Conservation (phyloP, 2,113 vertebrate genomes). For the Menidia beryllina region DNA sequence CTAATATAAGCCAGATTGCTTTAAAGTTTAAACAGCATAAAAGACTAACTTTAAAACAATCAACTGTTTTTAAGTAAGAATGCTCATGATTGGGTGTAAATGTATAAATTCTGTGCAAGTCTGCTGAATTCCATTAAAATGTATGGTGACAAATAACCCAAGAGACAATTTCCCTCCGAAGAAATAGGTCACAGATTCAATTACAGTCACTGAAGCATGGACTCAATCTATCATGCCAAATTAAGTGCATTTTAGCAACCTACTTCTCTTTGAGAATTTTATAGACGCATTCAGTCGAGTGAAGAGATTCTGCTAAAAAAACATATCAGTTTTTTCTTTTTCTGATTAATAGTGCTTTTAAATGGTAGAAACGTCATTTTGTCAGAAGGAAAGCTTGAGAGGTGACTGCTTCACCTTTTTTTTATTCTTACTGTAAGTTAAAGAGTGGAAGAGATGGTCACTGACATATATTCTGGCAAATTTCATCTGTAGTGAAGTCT, state of each 20-base stretch:
- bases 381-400: slow-evolving; percentile 62
- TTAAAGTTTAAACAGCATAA: slow-evolving; percentile 27
- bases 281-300: slow-evolving; percentile 97
- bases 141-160: slow-evolving; percentile 96
- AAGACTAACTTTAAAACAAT: slow-evolving; percentile 75
- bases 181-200: slow-evolving; percentile 99
- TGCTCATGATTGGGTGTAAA: slow-evolving; percentile 91
- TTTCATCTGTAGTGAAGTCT: slow-evolving; percentile 28
- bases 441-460: slow-evolving; percentile 50
- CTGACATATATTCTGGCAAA: slow-evolving; percentile 32
- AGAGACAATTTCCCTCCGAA: slow-evolving; percentile 99
- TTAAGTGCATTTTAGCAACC: slow-evolving; percentile 99
- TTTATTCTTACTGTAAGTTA: slow-evolving; percentile 66
- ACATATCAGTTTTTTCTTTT: slow-evolving; percentile 72
- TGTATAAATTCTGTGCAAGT: slow-evolving; percentile 92
- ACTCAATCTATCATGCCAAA: slow-evolving; percentile 99
- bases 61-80: slow-evolving; percentile 86
- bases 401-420: slow-evolving; percentile 50
- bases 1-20: slow-evolving; percentile 11
- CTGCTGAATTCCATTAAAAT: slow-evolving; percentile 99
- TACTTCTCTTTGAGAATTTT: slow-evolving; percentile 99
- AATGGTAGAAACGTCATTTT: slow-evolving; percentile 77
- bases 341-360: slow-evolving; percentile 74
- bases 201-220: slow-evolving; percentile 99
- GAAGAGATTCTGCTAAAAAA: slow-evolving; percentile 91